Evolutionary conservation across 2,113 vertebrate genomes (phyloP).

Genomic region (Apeltes quadracus): DNA sequence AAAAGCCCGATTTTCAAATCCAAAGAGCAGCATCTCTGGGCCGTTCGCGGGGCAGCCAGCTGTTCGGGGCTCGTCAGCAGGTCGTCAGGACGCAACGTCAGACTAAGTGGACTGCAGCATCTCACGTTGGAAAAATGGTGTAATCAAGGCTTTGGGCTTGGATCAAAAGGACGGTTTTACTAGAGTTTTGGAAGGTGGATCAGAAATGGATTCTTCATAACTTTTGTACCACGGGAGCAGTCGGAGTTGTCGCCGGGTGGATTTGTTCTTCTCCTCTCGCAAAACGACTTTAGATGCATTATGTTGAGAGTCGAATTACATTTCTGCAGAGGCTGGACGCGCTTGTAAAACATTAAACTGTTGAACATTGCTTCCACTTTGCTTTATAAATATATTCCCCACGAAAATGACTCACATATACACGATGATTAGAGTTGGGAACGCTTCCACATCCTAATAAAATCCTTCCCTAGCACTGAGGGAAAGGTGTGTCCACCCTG

Average conservation of each 20-base stretch:
- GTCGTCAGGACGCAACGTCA: constrained; percentile 37
- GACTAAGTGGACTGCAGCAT: constrained; percentile 56
- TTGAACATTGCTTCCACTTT: constrained; percentile 30
- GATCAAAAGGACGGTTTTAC: constrained; percentile 24
- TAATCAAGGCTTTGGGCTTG: constrained; percentile 60
- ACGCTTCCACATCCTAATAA: no score
- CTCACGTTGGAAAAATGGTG: constrained; percentile 58
- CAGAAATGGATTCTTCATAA: background rate
- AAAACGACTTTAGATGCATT: constrained; percentile 34
- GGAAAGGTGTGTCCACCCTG: constrained; percentile 40
- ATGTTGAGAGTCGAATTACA: constrained; percentile 51
- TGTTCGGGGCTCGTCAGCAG: constrained; percentile 25
- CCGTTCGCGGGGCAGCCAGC: constrained; percentile 24
- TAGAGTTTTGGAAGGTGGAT: constrained; percentile 26
- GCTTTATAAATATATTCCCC: constrained; percentile 5
- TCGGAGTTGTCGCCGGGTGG: background rate
- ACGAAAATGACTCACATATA: constrained; percentile 16
- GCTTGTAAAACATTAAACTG: constrained; percentile 47
- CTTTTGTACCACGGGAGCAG: constrained; percentile 16
- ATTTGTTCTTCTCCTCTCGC: constrained; percentile 44
- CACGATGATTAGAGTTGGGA: constrained; percentile 5
- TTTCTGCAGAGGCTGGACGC: constrained; percentile 38
- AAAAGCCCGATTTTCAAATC: constrained; percentile 52
- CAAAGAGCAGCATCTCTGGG: constrained; percentile 12
- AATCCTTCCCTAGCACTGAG: constrained; percentile 22